Conservation (phyloP, 2,113 vertebrate genomes). For the Apteryx mantelli region DNA sequence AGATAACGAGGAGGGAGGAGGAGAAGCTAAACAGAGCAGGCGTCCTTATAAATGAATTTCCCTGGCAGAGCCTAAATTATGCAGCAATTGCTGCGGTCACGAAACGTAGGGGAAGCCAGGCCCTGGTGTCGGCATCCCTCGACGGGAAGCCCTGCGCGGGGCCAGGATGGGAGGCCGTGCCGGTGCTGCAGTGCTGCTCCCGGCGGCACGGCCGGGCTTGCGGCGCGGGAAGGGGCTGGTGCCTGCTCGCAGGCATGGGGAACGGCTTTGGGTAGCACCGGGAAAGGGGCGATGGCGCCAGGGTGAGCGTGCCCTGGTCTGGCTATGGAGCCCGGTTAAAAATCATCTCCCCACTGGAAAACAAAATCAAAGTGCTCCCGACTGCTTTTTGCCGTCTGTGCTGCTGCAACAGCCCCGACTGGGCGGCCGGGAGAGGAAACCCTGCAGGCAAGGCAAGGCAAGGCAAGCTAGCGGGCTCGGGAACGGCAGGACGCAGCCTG, state of each 20-base stretch:
- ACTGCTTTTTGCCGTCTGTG: neutral
- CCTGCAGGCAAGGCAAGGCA: too few species aligned
- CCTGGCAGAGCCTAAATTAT: neutral
- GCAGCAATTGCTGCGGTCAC: neutral
- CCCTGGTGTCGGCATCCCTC: rapidly evolving
- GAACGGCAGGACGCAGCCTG: neutral
- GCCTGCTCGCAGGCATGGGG: too few species aligned
- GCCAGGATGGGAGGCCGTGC: neutral
- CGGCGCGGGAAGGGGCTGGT: too few species aligned
- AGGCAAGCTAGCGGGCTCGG: too few species aligned
- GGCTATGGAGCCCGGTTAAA: neutral
- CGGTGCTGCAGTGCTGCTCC: neutral
- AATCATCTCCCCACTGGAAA: neutral
- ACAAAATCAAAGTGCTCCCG: neutral
- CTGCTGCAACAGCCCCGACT: neutral
- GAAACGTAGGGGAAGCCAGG: neutral
- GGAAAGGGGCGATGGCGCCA: neutral
- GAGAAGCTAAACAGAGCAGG: neutral
- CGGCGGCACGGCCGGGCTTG: neutral
- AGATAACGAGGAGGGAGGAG: neutral
- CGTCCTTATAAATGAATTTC: neutral
- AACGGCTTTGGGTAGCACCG: neutral
- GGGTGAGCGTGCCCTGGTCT: rapidly evolving
- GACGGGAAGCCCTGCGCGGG: rapidly evolving
- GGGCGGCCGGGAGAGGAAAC: neutral